These are phyloP conservation scores for Artibeus lituratus DNA, from an alignment of 2,797 vertebrate species.

Conservation along the genomic window DNA sequence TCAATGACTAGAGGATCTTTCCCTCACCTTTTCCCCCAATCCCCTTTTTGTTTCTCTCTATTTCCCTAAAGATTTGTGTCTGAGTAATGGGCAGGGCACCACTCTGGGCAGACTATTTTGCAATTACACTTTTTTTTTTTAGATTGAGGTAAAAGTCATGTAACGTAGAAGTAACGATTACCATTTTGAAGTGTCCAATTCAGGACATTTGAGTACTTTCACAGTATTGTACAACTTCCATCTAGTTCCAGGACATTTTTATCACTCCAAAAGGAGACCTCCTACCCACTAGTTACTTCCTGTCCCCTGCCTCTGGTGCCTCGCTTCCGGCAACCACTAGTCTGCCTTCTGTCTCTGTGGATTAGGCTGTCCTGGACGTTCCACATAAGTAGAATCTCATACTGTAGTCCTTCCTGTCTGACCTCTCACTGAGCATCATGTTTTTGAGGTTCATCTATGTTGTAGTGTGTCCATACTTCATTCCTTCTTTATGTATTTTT, in stretches of 20 bases:
- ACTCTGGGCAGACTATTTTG: background rate
- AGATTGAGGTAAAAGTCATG: background rate
- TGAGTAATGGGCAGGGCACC: background rate
- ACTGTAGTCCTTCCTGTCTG: background rate
- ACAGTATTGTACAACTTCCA: accelerated
- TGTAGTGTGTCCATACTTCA: background rate
- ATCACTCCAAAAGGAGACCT: background rate
- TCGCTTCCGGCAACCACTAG: background rate
- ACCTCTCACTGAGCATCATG: accelerated
- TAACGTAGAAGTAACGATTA: background rate
- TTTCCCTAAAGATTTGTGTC: background rate
- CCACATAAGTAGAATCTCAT: background rate
- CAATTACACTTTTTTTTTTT: background rate
- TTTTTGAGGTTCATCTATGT: background rate
- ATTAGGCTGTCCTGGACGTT: background rate
- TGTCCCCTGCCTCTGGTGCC: accelerated
- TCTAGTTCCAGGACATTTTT: background rate
- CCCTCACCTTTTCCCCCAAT: background rate
- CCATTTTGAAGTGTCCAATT: background rate
- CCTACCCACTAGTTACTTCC: accelerated
- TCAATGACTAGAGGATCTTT: background rate
- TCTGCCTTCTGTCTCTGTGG: background rate
- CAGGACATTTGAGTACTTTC: background rate
- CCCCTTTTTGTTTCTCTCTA: background rate
- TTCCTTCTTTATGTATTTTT: background rate